A percentile compares a stretch with the other conserved stretches of the same genome.
phyloP scores from a whole-genome alignment of 2,113 vertebrate genomes.

The Coptodon bakossiorum region DNA sequence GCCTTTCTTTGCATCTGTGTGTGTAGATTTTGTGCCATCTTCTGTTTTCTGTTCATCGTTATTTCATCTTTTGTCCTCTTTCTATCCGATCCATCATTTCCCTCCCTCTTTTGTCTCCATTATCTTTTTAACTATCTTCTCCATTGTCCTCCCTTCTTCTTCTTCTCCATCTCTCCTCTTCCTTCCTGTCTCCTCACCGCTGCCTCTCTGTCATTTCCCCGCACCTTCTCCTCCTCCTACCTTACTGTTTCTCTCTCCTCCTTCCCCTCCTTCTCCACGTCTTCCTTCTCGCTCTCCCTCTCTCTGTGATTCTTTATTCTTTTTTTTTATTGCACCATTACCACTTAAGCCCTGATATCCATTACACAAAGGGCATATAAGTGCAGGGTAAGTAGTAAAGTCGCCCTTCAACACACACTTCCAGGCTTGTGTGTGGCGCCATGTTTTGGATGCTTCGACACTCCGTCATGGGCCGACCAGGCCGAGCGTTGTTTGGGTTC shows the following conservation, averaged over 20 bases:
- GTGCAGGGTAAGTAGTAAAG: slow-evolving; percentile 68
- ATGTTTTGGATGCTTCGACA: slow-evolving; percentile 23
- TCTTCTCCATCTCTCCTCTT: neutral
- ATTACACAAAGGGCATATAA: slow-evolving; percentile 68
- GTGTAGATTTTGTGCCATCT: neutral
- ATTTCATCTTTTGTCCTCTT: neutral
- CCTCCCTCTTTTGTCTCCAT: slow-evolving; percentile 9
- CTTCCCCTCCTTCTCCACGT: neutral
- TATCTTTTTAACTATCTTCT: neutral
- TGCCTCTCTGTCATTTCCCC: neutral
- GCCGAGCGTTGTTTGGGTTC: slow-evolving; percentile 16
- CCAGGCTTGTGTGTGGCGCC: slow-evolving; percentile 57
- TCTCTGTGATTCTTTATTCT: slow-evolving; percentile 2
- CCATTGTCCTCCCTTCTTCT: neutral
- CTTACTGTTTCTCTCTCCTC: neutral
- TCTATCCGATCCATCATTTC: neutral
- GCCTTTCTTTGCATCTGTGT: neutral
- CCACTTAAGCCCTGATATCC: slow-evolving; percentile 69
- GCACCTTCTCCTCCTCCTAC: neutral
- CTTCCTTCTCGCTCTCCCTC: neutral
- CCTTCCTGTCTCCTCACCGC: neutral
- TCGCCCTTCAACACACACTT: slow-evolving; percentile 54
- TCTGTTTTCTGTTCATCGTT: neutral
- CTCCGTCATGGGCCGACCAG: slow-evolving; percentile 20
- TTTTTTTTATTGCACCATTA: slow-evolving; percentile 67